phyloP scores from a whole-genome alignment of 2,797 vertebrate species.

The Ptychobarbus kaznakovi region DNA sequence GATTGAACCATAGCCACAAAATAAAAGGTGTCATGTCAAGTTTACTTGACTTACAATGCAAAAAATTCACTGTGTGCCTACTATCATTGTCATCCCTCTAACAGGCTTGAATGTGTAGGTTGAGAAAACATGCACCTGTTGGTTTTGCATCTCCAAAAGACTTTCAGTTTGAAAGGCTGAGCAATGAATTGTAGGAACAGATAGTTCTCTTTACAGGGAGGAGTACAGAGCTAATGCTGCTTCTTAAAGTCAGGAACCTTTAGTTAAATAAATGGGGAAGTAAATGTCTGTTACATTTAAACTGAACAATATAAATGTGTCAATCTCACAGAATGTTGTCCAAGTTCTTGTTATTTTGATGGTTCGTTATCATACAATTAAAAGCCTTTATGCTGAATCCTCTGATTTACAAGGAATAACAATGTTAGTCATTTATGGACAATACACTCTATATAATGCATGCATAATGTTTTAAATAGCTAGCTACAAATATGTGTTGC shows the following conservation, averaged over 20 bases:
- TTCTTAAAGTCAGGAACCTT: slow-evolving; percentile 67
- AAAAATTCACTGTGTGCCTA: slow-evolving; percentile 47
- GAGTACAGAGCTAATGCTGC: slow-evolving; percentile 59
- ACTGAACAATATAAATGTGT: slow-evolving; percentile 68
- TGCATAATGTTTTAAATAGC: neutral
- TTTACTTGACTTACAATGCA: slow-evolving; percentile 46
- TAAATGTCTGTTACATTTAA: slow-evolving; percentile 67
- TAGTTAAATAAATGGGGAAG: slow-evolving; percentile 59
- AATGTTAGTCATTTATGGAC: neutral
- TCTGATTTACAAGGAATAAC: neutral
- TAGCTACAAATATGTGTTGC: neutral
- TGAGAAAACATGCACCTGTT: slow-evolving; percentile 16
- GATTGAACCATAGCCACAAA: slow-evolving; percentile 38
- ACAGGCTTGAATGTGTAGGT: slow-evolving; percentile 5
- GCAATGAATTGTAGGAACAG: neutral
- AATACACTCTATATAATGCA: neutral
- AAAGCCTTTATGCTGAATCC: neutral
- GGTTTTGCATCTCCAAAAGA: slow-evolving; percentile 8
- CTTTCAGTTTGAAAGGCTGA: neutral
- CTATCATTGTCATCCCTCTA: slow-evolving; percentile 37
- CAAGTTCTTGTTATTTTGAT: slow-evolving; percentile 44
- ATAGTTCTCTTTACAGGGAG: slow-evolving; percentile 1
- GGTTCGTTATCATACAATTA: slow-evolving; percentile 24
- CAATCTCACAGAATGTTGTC: slow-evolving; percentile 54
- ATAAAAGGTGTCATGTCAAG: slow-evolving; percentile 44